Evolutionary conservation across 1,140 invertebrate species (phyloP).

Genomic region (Cyclargus thomasi): DNA sequence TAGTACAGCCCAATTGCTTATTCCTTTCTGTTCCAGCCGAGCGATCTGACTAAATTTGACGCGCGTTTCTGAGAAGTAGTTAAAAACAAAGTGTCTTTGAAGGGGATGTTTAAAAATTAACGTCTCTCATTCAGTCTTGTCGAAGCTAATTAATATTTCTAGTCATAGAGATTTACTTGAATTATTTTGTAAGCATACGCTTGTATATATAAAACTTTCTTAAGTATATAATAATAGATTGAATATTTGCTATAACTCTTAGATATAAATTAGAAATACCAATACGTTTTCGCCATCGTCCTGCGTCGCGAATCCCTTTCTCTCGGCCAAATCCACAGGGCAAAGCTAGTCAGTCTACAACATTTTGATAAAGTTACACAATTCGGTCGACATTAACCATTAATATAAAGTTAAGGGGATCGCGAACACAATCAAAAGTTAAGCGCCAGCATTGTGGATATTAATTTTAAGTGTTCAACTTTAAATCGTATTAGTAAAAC

Average conservation of each 20-base stretch:
- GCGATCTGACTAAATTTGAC: too few species aligned
- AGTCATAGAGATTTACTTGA: not conserved
- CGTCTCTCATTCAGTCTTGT: not conserved
- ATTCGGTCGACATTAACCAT: not conserved
- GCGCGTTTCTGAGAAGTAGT: too few species aligned
- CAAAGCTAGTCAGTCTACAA: not conserved
- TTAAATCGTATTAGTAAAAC: conserved; percentile 22
- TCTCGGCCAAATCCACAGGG: too few species aligned
- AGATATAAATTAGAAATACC: too few species aligned
- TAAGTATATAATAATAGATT: not conserved
- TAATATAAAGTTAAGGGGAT: conserved; percentile 1
- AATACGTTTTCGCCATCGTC: too few species aligned
- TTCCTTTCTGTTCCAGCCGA: too few species aligned
- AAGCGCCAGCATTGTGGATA: conserved; percentile 7
- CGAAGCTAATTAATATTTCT: not conserved
- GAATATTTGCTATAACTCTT: not conserved
- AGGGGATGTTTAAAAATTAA: not conserved
- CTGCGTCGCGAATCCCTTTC: too few species aligned
- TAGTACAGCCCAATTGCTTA: too few species aligned
- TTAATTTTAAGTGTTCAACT: conserved; percentile 22
- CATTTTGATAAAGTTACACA: not conserved
- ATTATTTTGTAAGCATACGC: not conserved
- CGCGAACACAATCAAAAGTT: not conserved
- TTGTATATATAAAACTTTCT: not conserved
- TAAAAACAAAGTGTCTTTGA: not conserved